Base-by-base conservation (phyloP, 2,888 invertebrate species). In the Ptychoptera contaminata region DNA sequence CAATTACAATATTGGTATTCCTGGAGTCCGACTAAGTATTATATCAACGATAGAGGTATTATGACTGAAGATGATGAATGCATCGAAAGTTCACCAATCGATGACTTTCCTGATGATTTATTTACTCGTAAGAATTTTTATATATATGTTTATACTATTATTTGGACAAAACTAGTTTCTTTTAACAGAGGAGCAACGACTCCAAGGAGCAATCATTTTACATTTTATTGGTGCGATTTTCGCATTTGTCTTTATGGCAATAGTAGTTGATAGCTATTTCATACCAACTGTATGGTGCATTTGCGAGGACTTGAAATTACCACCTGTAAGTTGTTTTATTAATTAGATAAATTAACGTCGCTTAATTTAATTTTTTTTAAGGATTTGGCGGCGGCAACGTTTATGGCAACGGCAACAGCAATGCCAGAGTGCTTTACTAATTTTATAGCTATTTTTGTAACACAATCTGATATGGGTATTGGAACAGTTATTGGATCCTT, bases 381-480 rank as follows among this genome's bases (percentile, higher is more conserved):
- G 69, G 92, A 96, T 65, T 88, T 96, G 10, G 94, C 93, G 0
- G 96, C 93, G 0, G 96, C 96, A 2, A 96, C 94, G 0, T 94
- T 97, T 56, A 91, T 96, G 86, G 86, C 96, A 0, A 79, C 91
- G 1, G 96, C 94, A 3, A 94, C 94, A 1, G 91, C 91, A 12
- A 85, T 88, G 51, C 94, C 94, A 0, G 94, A 96, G 65, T 76
- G 93, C 49, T 93, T 93, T 63, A 88, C 91, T 36, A 91, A 88
- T 57, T 72, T 91, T 34, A 85, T 96, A 41, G 88, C 86, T 3
- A 88, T 88, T 0, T 83, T 90, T 54, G 65, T 90, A 9, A 82
- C 86, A 0, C 68, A 80, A 51, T 83, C 85, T 0, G 87, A 88
- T 56, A 79, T 91, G 61, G 91, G 91, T 1, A 75, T 88, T 38